Evolutionary conservation across 2,888 invertebrate genomes (phyloP), one percentile per base, ranked within the genome.

Genomic region (Troides aeacus): DNA sequence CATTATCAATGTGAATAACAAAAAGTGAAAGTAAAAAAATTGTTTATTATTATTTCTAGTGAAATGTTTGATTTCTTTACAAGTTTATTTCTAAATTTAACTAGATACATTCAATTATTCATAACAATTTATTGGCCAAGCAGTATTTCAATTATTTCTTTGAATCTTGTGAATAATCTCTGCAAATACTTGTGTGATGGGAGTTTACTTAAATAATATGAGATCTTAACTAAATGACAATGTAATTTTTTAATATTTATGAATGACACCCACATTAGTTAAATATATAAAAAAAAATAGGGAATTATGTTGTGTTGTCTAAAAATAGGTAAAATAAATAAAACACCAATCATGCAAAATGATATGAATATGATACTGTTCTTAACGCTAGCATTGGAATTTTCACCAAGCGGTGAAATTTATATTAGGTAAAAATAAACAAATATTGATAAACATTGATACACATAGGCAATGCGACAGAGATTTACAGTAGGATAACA

Each of bases 341-440:
- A 62, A 61, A 39, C 61, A 62, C 66, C 61, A 62, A 61, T 61
- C 66, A 66, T 66, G 66, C 66, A 66, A 39, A 56, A 61, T 66
- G 66, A 42, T 58, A 58, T 66, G 60, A 62, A 56, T 17, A 46
- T 56, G 66, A 62, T 24, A 66, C n/a, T 53, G 23, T 21, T 60
- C 30, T 10, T 62, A 62, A 39, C 23, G 39, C 39, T 53, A 66
- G 59, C 60, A 66, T 36, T 10, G 46, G 0, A 30, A 50, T 21
- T 36, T 53, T 42, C 56, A 62, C 39, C 66, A 66, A 56, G 21
- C 21, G 46, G 39, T 62, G 61, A 62, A 23, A 21, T 39, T 24
- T n/a, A 56, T 6, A 21, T 21, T 58, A 39, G 1, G n/a, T 36
- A 58, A 46, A 12, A 66, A 39, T 30, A 39, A 66, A 66, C 56